Evolutionary conservation across 2,797 vertebrate genomes (phyloP).

Genomic region (Orestias chungarensis): DNA sequence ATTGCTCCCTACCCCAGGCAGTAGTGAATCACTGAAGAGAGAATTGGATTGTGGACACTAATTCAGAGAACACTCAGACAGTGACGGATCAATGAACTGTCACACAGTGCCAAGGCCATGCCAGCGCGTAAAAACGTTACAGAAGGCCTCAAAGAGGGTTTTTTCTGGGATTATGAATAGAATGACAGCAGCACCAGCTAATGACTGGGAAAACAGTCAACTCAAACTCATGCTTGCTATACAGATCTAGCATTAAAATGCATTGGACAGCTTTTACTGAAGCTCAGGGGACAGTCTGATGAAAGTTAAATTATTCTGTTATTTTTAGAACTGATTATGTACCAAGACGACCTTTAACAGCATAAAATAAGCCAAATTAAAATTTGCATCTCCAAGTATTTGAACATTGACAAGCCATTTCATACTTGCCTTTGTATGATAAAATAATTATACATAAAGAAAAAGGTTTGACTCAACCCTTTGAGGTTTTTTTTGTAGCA

Average conservation of each 20-base stretch:
- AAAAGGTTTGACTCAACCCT: conserved; percentile 2
- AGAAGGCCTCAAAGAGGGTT: conserved; percentile 22
- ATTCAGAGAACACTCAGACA: conserved; percentile 45
- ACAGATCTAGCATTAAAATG: not conserved
- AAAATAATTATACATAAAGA: not conserved
- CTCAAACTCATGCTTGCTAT: not conserved
- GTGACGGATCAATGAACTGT: conserved; percentile 53
- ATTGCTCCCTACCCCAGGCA: conserved; percentile 41
- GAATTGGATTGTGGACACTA: conserved; percentile 51
- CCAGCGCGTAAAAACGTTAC: conserved; percentile 34
- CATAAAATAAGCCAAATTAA: not conserved
- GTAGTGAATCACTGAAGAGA: conserved; percentile 41
- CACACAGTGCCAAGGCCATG: conserved; percentile 31
- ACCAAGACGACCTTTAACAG: not conserved
- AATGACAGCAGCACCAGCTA: too few species aligned
- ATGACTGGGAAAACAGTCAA: conserved; percentile 7
- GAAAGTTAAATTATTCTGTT: not conserved
- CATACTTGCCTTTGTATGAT: not conserved
- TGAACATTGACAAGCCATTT: not conserved
- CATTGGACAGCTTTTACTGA: not conserved
- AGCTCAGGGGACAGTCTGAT: too few species aligned
- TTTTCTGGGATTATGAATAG: not conserved
- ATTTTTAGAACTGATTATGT: not conserved
- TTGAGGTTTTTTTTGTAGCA: not conserved
- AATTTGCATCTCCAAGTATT: not conserved